Evolutionary conservation across 2,888 invertebrate genomes (phyloP).

Genomic region (Beris morrisii): DNA sequence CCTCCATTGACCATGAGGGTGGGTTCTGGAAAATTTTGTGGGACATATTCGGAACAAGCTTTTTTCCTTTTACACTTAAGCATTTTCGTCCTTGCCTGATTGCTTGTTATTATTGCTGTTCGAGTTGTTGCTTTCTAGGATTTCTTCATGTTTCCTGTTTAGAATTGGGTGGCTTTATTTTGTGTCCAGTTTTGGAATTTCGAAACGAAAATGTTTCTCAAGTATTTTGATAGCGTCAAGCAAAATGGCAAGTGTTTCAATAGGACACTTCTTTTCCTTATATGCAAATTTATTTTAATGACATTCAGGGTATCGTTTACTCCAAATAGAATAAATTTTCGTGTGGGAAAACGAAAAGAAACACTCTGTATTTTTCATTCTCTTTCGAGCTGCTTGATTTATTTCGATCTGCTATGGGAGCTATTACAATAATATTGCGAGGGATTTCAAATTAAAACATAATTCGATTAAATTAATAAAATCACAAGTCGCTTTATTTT

Average conservation of each 20-base stretch:
- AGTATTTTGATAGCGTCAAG: background rate
- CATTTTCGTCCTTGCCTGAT: background rate
- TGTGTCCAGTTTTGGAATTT: background rate
- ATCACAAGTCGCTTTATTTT: background rate
- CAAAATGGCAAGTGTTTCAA: background rate
- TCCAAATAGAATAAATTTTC: background rate
- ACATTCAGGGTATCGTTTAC: background rate
- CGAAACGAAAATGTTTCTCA: slow-evolving; percentile 14
- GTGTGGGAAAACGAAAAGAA: background rate
- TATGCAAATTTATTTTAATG: slow-evolving; percentile 23
- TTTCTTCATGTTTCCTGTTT: background rate
- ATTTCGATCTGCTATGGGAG: background rate
- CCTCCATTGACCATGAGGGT: too few relatives aligned
- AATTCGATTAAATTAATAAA: background rate
- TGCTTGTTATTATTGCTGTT: slow-evolving; percentile 10
- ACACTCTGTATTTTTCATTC: background rate
- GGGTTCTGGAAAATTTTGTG: too few relatives aligned
- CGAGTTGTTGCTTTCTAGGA: background rate
- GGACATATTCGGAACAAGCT: background rate
- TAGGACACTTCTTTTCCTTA: background rate
- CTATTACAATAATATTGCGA: slow-evolving; percentile 2
- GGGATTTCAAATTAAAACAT: background rate
- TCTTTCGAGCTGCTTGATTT: background rate
- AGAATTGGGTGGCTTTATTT: background rate
- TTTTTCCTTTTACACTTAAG: background rate